Conservation (phyloP, 2,797 vertebrate genomes). For the Heliangelus exortis region DNA sequence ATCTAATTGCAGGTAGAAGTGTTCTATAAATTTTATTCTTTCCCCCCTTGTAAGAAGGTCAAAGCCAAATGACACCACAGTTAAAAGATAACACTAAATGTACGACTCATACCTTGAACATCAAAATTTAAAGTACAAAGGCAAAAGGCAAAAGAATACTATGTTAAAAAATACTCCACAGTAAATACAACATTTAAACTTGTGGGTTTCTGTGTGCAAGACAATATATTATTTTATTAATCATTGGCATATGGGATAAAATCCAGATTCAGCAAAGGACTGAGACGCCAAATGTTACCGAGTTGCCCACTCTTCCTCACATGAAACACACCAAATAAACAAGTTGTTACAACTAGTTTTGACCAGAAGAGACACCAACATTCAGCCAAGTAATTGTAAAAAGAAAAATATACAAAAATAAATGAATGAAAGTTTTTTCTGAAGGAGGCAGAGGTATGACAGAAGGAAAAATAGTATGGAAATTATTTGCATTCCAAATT, state of each 20-base stretch:
- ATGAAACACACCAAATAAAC: not conserved
- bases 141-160: not conserved
- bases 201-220: not conserved
- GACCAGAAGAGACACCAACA: not conserved
- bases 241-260: not conserved
- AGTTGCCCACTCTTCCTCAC: not conserved
- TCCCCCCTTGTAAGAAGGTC: conserved; percentile 34
- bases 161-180: not conserved
- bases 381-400: not conserved
- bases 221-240: not conserved
- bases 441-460: not conserved
- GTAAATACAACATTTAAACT: conserved; percentile 20
- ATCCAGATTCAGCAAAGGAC: not conserved
- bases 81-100: conserved; percentile 67
- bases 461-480: not conserved
- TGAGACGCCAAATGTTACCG: not conserved
- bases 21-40: conserved; percentile 48
- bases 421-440: not conserved
- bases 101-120: conserved; percentile 45
- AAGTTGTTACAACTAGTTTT: not conserved
- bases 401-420: not conserved
- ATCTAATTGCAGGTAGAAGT: conserved; percentile 25
- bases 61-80: conserved; percentile 1
- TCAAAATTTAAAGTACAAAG: not conserved
- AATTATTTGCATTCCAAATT: conserved; percentile 64